Base-by-base conservation (phyloP, 2,797 vertebrate genomes). In the Lithobates pipiens region DNA sequence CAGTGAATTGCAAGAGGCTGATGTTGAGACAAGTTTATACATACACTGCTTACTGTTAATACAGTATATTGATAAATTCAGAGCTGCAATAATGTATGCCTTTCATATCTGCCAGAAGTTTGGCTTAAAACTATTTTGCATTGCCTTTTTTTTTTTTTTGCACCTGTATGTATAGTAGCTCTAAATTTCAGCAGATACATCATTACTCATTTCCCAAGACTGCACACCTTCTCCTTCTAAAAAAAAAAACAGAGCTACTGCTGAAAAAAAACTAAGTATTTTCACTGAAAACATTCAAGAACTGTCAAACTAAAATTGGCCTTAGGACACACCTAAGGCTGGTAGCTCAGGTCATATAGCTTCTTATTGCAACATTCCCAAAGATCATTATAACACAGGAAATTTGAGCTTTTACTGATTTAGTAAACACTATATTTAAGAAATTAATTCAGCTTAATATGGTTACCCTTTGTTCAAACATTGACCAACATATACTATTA, bases 251-350 rank as follows among this genome's bases (percentile, higher is more conserved):
- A 36, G 25, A 70, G 25, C 27, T 70, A 70, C 68, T 36, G 25
- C 21, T 61, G 16, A 18, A 36, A 70, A 70, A 11, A 70, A 70
- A 29, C 4, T 68, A 13, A 29, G 65, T 27, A 65, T 68, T 68
- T 68, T 68, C 25, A 21, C 27, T 36, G 16, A 70, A 70, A 36
- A 34, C 68, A 70, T 36, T 36, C 32, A 70, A 36, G 29, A 70
- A 70, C 32, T 36, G 3, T 70, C 68, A 70, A 69, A 36, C 68
- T 70, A 70, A 70, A 70, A 34, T 27, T 32, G 27, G 32, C 27
- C 68, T 67, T 67, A 67, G 65, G 65, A 29, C n/a, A 67, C 65
- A 67, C 65, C 65, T 25, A 67, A 25, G 65, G 65, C 27, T 67
- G 18, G 21, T 61, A 61, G 54, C 54, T 61, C 21, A 61, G 54